Base-by-base conservation (phyloP, 2,113 vertebrate species). In the Dinomys branickii region DNA sequence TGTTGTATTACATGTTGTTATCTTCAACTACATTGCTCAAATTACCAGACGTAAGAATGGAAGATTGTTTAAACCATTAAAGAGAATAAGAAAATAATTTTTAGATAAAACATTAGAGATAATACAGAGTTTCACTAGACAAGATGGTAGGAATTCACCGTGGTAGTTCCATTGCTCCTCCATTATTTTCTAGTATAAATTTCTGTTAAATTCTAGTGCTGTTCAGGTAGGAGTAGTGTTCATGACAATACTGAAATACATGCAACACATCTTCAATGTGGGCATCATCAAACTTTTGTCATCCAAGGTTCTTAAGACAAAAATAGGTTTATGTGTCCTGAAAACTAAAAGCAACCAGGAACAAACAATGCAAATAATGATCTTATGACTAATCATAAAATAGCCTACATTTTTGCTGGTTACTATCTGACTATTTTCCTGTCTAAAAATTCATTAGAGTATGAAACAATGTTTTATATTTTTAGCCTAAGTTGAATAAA, bases 241-340 rank as follows among this genome's bases (percentile, higher is more conserved):
- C 6, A 59, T 94, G 63, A 77, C 96, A 65, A 91, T 95, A 91
- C 30, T 52, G 77, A 98, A 96, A 69, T 73, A n/a, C 73, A 85
- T 38, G 71, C 35, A 91, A 96, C 16, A 75, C 73, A 88, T 89
- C 87, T 97, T 94, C 85, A 90, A 85, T 96, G 7, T 26, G 88
- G 59, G 38, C 38, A 56, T 30, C 6, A 2, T 92, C 54, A 94
- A 38, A 90, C 52, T 65, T 95, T 1, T 67, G 20, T 95, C 82
- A 96, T 61, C 52, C 59, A 69, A 84, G 82, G 91, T 82, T 82
- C 96, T 97, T 97, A 95, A 88, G 61, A 90, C 54, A 94, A 92
- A 84, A 58, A 41, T 92, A 96, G 67, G 94, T 96, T 85, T 93
- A 85, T 77, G 56, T n/a, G 75, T 80, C 50, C 87, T 88, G 75